phyloP scores from a whole-genome alignment of 2,888 invertebrate genomes.

The Clanis bilineata region DNA sequence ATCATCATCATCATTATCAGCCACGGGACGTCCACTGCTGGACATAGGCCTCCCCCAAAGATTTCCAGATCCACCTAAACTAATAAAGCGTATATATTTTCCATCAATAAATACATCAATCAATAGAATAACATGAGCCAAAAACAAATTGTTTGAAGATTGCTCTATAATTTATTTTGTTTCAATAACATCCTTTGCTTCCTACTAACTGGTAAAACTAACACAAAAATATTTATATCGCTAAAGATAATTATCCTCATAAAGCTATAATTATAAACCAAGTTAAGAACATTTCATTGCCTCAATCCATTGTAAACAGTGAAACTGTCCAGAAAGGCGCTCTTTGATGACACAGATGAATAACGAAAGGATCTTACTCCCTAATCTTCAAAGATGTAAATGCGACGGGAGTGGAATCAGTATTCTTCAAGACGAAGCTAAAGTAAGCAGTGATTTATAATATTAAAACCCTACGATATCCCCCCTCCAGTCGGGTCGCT shows the following conservation, averaged over 20 bases:
- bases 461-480: conserved; percentile 64
- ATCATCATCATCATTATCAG: too few species aligned
- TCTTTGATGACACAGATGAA: conserved; percentile 12
- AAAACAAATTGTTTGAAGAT: too few species aligned
- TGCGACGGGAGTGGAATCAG: conserved; percentile 38
- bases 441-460: conserved; percentile 63
- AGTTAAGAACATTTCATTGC: not conserved
- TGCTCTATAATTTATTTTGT: too few species aligned
- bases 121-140: too few species aligned
- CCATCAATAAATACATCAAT: too few species aligned
- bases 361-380: conserved; percentile 11
- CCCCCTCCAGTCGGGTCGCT: conserved; percentile 56
- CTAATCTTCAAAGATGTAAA: conserved; percentile 33
- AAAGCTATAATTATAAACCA: not conserved
- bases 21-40: too few species aligned
- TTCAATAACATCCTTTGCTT: too few species aligned
- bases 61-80: too few species aligned
- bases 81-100: too few species aligned
- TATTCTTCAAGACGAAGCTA: conserved; percentile 40
- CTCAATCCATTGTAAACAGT: conserved; percentile 4
- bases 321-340: not conserved
- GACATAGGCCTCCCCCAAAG: too few species aligned
- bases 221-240: not conserved
- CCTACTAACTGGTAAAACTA: too few species aligned
- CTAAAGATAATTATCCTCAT: not conserved